These are phyloP conservation scores for Cuniculus paca DNA, from an alignment of 2,797 vertebrate species.

Conservation along the genomic window DNA sequence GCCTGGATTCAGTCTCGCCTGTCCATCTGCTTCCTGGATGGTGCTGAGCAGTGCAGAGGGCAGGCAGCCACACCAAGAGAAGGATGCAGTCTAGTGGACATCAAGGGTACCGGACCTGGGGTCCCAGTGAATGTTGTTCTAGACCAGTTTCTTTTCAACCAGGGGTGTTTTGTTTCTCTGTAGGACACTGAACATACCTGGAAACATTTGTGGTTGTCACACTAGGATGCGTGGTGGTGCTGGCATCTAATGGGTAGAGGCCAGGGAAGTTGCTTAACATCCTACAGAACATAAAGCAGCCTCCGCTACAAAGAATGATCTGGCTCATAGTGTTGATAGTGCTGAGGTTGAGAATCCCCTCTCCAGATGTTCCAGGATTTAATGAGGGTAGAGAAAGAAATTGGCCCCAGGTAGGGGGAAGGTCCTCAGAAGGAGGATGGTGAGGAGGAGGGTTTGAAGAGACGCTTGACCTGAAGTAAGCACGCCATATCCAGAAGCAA, in stretches of 20 bases:
- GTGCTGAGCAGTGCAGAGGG: neutral
- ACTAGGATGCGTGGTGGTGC: neutral
- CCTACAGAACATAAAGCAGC: neutral
- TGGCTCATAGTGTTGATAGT: accelerated
- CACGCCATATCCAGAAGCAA: neutral
- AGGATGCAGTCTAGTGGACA: neutral
- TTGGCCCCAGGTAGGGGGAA: neutral
- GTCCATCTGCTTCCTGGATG: neutral
- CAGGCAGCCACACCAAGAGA: neutral
- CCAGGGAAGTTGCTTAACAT: neutral
- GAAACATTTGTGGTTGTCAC: neutral
- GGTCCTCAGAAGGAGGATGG: neutral
- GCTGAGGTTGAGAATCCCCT: neutral
- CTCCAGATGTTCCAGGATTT: neutral
- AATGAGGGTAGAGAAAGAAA: neutral
- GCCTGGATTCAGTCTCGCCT: neutral
- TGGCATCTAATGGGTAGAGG: neutral
- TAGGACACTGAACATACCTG: neutral
- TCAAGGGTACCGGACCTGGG: neutral
- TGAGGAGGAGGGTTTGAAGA: neutral
- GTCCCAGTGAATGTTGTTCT: neutral
- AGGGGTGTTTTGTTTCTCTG: neutral
- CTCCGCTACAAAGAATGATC: neutral
- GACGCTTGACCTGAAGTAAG: neutral
- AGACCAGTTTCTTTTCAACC: neutral